Evolutionary conservation across 2,888 invertebrate species (phyloP).

Genomic region (Parasteatoda lunata): DNA sequence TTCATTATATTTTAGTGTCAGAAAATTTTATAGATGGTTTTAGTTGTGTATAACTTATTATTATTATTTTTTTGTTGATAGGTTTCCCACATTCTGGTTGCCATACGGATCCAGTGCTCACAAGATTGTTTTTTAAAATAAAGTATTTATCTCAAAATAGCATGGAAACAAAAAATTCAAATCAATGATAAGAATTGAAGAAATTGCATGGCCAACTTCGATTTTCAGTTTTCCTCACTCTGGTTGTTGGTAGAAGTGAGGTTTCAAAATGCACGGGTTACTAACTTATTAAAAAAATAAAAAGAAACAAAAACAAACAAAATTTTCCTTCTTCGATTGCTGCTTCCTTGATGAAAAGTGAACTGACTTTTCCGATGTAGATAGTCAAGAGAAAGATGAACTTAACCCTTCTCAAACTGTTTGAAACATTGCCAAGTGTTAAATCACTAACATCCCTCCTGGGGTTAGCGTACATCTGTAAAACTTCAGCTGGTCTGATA

Average conservation of each 20-base stretch:
- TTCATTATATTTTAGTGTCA: too few species aligned
- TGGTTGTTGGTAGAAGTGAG: constrained; percentile 18
- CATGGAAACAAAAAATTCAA: constrained; percentile 55
- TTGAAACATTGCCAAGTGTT: constrained; percentile 7
- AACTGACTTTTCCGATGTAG: constrained; percentile 51
- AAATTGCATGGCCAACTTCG: constrained; percentile 56
- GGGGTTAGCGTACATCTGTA: constrained; percentile 35
- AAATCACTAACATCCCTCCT: constrained; percentile 8
- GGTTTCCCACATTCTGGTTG: constrained; percentile 35
- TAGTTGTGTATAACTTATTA: too few species aligned
- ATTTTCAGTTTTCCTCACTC: constrained; percentile 37
- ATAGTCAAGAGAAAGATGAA: constrained; percentile 42
- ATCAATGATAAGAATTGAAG: constrained; percentile 28
- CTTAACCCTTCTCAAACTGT: constrained; percentile 27
- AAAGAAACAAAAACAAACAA: constrained; percentile 1
- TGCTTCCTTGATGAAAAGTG: constrained; percentile 49
- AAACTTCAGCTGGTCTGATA: constrained; percentile 67
- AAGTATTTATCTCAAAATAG: constrained; percentile 43
- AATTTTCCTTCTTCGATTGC: constrained; percentile 40
- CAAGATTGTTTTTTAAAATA: constrained; percentile 5
- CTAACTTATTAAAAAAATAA: constrained; percentile 23
- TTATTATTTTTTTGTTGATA: too few species aligned
- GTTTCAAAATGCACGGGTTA: constrained; percentile 48
- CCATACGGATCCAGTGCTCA: constrained; percentile 58
- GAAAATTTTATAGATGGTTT: too few species aligned